These are phyloP conservation scores for Erebia ligea DNA, from an alignment of 2,888 invertebrate genomes.

Conservation along the genomic window DNA sequence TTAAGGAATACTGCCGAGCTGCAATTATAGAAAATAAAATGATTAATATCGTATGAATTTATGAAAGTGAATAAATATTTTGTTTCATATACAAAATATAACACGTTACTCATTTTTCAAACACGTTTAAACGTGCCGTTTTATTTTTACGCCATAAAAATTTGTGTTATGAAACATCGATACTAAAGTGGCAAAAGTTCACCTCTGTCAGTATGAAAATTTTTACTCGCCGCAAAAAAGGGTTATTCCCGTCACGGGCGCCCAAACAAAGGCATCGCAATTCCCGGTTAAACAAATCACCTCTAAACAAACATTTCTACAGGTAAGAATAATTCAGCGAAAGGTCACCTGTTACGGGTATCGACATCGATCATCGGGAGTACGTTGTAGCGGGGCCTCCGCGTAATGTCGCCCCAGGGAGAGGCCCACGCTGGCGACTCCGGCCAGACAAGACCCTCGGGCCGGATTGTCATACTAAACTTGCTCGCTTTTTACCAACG, in stretches of 20 bases:
- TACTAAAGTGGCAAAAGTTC: background rate
- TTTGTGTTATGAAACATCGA: background rate
- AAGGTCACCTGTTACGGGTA: slow-evolving; percentile 82
- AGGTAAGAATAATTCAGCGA: slow-evolving; percentile 80
- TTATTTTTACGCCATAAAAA: background rate
- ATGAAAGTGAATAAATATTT: background rate
- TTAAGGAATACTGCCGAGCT: slow-evolving; percentile 2
- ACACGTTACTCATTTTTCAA: no score
- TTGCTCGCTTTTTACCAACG: slow-evolving; percentile 61
- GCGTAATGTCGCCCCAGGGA: slow-evolving; percentile 78
- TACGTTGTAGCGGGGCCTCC: slow-evolving; percentile 73
- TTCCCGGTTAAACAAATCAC: slow-evolving; percentile 78
- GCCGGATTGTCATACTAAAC: slow-evolving; percentile 68
- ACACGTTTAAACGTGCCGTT: no score
- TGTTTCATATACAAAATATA: no score
- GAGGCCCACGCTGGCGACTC: slow-evolving; percentile 59
- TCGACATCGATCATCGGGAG: slow-evolving; percentile 82
- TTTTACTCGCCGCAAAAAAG: slow-evolving; percentile 56
- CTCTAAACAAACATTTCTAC: slow-evolving; percentile 79
- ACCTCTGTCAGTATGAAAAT: slow-evolving; percentile 39
- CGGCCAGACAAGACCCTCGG: slow-evolving; percentile 69
- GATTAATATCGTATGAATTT: background rate
- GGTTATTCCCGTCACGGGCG: slow-evolving; percentile 50
- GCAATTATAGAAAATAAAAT: background rate
- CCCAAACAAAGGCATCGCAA: slow-evolving; percentile 63